phyloP scores from a whole-genome alignment of 2,113 vertebrate genomes.

The Haemorhous mexicanus region DNA sequence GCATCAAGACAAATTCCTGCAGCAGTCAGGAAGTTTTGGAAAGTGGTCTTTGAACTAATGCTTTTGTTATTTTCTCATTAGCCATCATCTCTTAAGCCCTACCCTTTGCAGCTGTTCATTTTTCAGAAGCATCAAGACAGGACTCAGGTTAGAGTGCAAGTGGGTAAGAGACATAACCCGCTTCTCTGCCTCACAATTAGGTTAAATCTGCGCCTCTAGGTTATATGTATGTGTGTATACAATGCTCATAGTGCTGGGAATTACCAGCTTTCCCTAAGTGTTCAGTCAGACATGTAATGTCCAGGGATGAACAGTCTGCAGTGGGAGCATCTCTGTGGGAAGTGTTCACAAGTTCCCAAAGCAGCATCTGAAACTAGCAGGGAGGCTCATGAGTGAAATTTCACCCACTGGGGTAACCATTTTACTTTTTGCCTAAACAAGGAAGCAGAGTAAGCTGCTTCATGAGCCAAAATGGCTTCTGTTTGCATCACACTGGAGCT shows the following conservation, averaged over 20 bases:
- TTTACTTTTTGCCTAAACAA: background rate
- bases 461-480: background rate
- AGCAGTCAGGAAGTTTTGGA: background rate
- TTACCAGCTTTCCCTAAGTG: background rate
- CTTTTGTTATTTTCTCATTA: background rate
- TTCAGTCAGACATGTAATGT: background rate
- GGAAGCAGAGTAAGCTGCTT: background rate
- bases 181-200: background rate
- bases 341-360: background rate
- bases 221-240: background rate
- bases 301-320: background rate
- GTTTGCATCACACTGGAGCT: background rate
- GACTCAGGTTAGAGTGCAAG: background rate
- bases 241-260: background rate
- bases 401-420: background rate
- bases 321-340: background rate
- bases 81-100: background rate
- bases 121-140: background rate
- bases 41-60: background rate
- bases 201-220: background rate
- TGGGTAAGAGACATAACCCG: fast-evolving
- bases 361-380: background rate
- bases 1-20: background rate
- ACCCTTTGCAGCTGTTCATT: background rate
- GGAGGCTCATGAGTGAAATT: fast-evolving